Evolutionary conservation across 1,140 invertebrate species (phyloP), one percentile per base, ranked within the genome.

Genomic region (Trypoxylus dichotomus): DNA sequence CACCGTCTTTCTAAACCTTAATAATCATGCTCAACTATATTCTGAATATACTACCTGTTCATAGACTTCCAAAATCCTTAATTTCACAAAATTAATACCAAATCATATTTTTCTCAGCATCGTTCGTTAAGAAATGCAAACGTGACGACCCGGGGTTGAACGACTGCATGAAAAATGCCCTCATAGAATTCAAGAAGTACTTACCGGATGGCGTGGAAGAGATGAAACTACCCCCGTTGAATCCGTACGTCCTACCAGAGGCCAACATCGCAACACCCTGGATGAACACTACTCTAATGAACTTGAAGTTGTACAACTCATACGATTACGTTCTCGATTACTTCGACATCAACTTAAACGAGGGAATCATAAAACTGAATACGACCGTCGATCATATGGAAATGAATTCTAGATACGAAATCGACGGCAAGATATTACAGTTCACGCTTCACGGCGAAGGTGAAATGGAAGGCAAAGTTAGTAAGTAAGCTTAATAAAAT

Each of bases 121-220:
- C 86, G 8, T 86, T 86, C 42, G 83, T 89, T 37, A 86, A 83
- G 60, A 84, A 87, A 71, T 89, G 88, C 79, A 81, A 84, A 21
- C 85, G 86, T 42, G 84, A 86, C 72, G 86, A 88, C 82, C 87
- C 87, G 0, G 83, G 88, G 76, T 71, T 88, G 73, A 86, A 86
- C 75, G 83, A 86, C 37, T 89, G 88, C 77, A 86, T 89, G n/a
- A 87, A 83, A 81, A 78, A 88, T 85, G 83, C 89, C 6, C 19
- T 68, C 19, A 27, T 68, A 24, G 0, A 68, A 13, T 24, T 68
- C 19, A 25, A 7, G 13, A 10, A 27, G 24, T 24, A 25, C 25
- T 24, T 68, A 7, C 24, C 19, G 8, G 24, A 68, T 3, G 60
- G 60, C 60, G 60, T 68, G 3, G 24, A 68, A 29, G 60, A 68